These are phyloP conservation scores for Eupleurogrammus muticus DNA, from an alignment of 2,797 vertebrate species.

Conservation along the genomic window DNA sequence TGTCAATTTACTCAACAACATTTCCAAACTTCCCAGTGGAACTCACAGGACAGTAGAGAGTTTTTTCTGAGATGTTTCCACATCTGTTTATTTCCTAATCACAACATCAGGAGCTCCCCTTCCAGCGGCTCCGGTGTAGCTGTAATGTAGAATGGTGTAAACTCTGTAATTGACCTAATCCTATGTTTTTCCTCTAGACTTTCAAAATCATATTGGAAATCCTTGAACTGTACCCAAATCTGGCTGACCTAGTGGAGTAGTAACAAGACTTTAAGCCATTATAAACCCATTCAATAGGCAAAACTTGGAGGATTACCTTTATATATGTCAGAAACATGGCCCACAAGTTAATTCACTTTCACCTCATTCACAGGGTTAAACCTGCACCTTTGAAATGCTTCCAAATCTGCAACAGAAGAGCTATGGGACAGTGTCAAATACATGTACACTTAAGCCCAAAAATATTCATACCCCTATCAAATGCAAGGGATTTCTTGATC, in stretches of 20 bases:
- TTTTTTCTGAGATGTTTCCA: slow-evolving; percentile 27
- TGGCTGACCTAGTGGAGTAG: background rate
- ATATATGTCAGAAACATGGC: no score
- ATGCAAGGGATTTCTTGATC: no score
- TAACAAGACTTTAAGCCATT: slow-evolving; percentile 6
- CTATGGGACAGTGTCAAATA: no score
- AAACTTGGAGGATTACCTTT: background rate
- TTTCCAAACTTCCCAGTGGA: slow-evolving; percentile 17
- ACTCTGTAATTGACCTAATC: slow-evolving; percentile 8
- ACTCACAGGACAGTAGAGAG: slow-evolving; percentile 4
- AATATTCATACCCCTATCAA: no score
- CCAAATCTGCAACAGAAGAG: no score
- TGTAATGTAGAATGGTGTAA: slow-evolving; percentile 10
- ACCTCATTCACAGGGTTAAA: no score
- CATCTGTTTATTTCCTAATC: slow-evolving; percentile 24
- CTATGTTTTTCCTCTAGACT: slow-evolving; percentile 4
- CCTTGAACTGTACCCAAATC: background rate
- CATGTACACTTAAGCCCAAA: no score
- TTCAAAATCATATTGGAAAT: background rate
- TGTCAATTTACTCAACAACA: background rate
- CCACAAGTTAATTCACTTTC: no score
- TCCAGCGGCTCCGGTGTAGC: background rate
- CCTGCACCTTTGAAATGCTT: no score
- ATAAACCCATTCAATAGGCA: background rate
- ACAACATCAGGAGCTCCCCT: slow-evolving; percentile 7